These are phyloP conservation scores for human (Homo sapiens) DNA, from an alignment of 2,113 vertebrate species.

Conservation along the genomic window GRCh38 chr6:6851501-6852000, in stretches of 20 bases:
- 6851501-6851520: neutral
- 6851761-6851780: neutral
- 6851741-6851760: too few relatives aligned
- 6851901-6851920: neutral
- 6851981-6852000: neutral
- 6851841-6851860: slow-evolving; percentile 28
- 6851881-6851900: neutral
- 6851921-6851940: neutral
- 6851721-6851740: too few relatives aligned
- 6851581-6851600: neutral
- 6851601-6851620: neutral
- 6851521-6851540: neutral
- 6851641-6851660: too few relatives aligned
- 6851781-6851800: neutral
- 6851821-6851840: neutral
- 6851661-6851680: too few relatives aligned
- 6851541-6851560: neutral
- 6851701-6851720: too few relatives aligned
- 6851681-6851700: too few relatives aligned
- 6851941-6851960: neutral
- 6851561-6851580: neutral
- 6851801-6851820: slow-evolving; percentile 6
- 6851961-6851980: slow-evolving; percentile 3
- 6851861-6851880: neutral
- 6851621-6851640: too few relatives aligned